Base-by-base conservation (phyloP, 1,140 invertebrate species). In the Drosophila eugracilis region DNA sequence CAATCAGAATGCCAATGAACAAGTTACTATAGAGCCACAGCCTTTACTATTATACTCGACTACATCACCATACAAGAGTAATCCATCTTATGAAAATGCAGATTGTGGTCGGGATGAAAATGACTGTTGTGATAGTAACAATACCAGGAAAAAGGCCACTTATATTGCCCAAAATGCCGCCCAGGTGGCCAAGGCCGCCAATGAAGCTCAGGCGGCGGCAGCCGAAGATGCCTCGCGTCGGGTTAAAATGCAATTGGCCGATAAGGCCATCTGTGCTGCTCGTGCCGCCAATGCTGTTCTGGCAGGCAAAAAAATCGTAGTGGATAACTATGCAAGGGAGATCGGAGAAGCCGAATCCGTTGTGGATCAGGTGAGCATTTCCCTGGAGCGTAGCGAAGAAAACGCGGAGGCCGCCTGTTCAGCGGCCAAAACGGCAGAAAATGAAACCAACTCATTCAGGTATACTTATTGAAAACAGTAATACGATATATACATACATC, bases 101-200 rank as follows among this genome's bases (percentile, higher is more conserved):
- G 32, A 28, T 26, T 10, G 19, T 7, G 34, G 54, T 3, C n/a
- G 26, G 44, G 17, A 28, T n/a, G 3, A 21, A 15, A 12, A n/a
- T 5, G 42, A 45, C 3, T 1, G 69, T 34, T 6, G 5, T 14
- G 41, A 44, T 0, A 44, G 54, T 85, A 10, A 2, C 22, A 45
- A 5, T 1, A 14, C 21, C 1, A 12, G 22, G 1, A 14, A 24
- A 4, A 92, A 92, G 53, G 93, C 93, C 0, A 91, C 92, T 0
- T 93, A 91, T 74, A 94, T 94, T 55, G 94, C 94, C 0, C 93
- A 94, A 62, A 94, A 95, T 66, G 94, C 94, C 0, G 94, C 94
- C 0, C 92, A 93, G 19, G 93, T 94, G 76, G 94, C 94, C 0
- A 94, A 94, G 75, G 94, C 93, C 0, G 94, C 94, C 2, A 93